phyloP scores from a whole-genome alignment of 2,888 invertebrate species.

The Stratiomys singularior region DNA sequence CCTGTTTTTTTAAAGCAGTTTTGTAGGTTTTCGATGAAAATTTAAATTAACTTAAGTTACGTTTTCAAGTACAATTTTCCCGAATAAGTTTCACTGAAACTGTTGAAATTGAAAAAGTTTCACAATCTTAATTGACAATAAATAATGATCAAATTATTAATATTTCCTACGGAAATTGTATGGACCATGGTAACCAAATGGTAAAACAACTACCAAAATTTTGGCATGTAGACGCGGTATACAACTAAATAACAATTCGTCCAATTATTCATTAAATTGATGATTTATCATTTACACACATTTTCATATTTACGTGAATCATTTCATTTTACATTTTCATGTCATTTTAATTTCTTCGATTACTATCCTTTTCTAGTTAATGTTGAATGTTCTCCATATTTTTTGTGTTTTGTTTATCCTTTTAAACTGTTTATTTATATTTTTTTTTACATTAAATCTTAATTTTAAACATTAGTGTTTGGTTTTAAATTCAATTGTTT shows the following conservation, averaged over 20 bases:
- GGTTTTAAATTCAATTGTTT: constrained; percentile 52
- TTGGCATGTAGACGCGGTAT: not conserved
- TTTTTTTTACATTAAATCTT: constrained; percentile 39
- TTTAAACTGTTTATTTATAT: constrained; percentile 23
- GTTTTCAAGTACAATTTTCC: not conserved
- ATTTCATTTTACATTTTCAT: not conserved
- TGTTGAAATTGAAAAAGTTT: not conserved
- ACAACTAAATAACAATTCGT: constrained; percentile 1
- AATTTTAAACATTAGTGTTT: constrained; percentile 34
- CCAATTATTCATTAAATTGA: not conserved
- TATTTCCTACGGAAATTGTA: no score
- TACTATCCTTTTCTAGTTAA: not conserved
- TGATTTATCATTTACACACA: not conserved
- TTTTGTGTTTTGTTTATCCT: constrained; percentile 4
- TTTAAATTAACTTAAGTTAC: no score
- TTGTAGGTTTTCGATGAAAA: no score
- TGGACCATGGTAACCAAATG: no score
- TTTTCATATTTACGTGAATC: not conserved
- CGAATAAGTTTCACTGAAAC: not conserved
- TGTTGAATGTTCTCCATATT: constrained; percentile 23
- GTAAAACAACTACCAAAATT: no score
- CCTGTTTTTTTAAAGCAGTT: no score
- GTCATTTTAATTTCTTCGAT: not conserved
- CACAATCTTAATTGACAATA: not conserved
- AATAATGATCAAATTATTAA: not conserved